These are phyloP conservation scores for Laothoe populi DNA, from an alignment of 2,888 invertebrate genomes.

Conservation along the genomic window DNA sequence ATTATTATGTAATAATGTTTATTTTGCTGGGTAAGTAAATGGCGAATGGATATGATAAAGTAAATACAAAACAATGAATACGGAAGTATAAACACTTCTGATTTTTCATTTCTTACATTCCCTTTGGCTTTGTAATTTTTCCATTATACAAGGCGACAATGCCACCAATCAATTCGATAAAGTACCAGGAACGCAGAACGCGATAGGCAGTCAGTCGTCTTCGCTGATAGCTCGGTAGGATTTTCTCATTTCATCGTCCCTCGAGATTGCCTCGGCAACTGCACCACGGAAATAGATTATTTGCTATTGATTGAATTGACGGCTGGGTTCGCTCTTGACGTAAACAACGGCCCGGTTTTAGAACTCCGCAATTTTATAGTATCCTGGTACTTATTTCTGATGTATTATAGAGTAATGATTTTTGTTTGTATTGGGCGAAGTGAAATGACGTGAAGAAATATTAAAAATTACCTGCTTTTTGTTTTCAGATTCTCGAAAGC, in stretches of 20 bases:
- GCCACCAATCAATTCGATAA: constrained; percentile 15
- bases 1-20: too few species aligned
- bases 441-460: too few species aligned
- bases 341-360: constrained; percentile 48
- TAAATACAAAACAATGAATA: too few species aligned
- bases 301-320: constrained; percentile 70
- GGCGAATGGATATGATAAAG: too few species aligned
- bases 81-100: background rate
- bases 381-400: constrained; percentile 5
- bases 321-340: constrained; percentile 52
- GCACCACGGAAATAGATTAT: constrained; percentile 71
- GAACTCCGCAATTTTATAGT: constrained; percentile 32
- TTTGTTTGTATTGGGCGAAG: too few species aligned
- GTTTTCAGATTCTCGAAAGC: too few species aligned
- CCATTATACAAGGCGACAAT: background rate
- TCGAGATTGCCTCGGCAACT: constrained; percentile 60
- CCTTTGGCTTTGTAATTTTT: background rate
- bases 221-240: constrained; percentile 47
- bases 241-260: constrained; percentile 63
- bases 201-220: constrained; percentile 42
- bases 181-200: constrained; percentile 47
- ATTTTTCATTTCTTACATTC: background rate
- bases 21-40: too few species aligned
- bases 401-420: too few species aligned
- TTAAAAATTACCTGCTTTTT: too few species aligned